Conservation (phyloP, 2,797 vertebrate species). For the Hemitrygon akajei region DNA sequence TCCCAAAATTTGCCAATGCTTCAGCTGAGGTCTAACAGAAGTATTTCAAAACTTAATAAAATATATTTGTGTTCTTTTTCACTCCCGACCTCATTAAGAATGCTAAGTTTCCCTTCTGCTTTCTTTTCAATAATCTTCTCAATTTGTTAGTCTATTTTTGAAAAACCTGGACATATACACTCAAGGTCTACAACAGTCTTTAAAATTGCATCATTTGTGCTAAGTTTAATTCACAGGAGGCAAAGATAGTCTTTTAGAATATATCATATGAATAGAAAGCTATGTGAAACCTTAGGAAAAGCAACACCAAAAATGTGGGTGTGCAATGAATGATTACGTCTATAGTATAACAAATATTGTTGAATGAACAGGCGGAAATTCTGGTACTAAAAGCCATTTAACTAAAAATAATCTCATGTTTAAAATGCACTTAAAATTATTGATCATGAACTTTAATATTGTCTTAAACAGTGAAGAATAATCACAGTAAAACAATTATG, state of each 20-base stretch:
- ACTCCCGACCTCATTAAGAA: not conserved
- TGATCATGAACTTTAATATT: constrained; percentile 15
- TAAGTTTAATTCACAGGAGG: not conserved
- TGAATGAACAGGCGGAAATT: not conserved
- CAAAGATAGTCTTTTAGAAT: not conserved
- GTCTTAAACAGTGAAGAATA: not conserved
- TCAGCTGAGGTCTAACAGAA: not conserved
- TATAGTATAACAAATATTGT: not conserved
- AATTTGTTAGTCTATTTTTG: not conserved
- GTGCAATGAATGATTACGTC: not conserved
- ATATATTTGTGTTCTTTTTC: not conserved
- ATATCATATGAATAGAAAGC: not conserved
- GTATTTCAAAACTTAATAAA: not conserved
- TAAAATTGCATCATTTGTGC: not conserved
- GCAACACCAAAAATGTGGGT: not conserved
- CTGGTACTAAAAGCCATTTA: not conserved
- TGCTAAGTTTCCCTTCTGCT: not conserved
- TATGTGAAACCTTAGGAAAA: not conserved
- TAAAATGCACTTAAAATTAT: not conserved
- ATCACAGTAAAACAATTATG: constrained; percentile 26
- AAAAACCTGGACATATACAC: not conserved
- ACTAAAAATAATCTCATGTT: not conserved
- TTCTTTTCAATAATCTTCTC: not conserved
- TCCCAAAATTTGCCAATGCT: not conserved
- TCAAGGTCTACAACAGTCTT: too few species aligned